Base-by-base conservation (phyloP, 2,113 vertebrate genomes). In the Leptosomus discolor region DNA sequence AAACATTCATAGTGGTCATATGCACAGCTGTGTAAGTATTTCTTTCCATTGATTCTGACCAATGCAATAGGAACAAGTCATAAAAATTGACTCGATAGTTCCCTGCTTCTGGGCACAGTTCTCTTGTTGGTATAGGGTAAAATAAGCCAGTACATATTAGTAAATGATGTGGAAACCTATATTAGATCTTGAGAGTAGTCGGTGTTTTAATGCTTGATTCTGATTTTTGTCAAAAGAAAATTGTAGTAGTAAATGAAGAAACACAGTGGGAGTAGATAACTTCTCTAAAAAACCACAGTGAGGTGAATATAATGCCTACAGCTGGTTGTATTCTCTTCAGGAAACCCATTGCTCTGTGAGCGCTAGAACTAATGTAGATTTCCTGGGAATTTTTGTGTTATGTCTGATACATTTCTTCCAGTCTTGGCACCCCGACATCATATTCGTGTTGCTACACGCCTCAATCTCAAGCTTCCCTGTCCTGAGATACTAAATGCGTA, bases 1-100 rank as follows among this genome's bases (percentile, higher is more conserved):
- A 94, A 88, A 79, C 97, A 39, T 97, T 90, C 12, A 9, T 99
- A 32, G 83, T 74, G 24, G 75, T 99, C 11, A 37, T 67, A 12
- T 99, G 99, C 73, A 96, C 97, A 51, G 98, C 99, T 86, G 71
- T 80, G 98, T 98, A 97, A 50, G 97, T 94, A 53, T 54, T 80
- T 70, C 19, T 60, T 92, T 71, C 12, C 18, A 5, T 79, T 83
- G 24, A 4, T 92, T 67, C 57, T 67, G 75, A 51, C 16, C 3
- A 5, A 27, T 57, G 15, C 5, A 71, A 15, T 36, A 8, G 23
- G 37, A 84, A 26, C 13, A 64, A 65, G 23, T 67, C 15, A 10
- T 80, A 46, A 73, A 91, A 75, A 61, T 26, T 54, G 27, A 58
- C 37, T n/a, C 65, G 56, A 54, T 23, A 43, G 10, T 94, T 79